These are phyloP conservation scores for Petaurus breviceps DNA, from an alignment of 2,113 vertebrate species.

Conservation along the genomic window DNA sequence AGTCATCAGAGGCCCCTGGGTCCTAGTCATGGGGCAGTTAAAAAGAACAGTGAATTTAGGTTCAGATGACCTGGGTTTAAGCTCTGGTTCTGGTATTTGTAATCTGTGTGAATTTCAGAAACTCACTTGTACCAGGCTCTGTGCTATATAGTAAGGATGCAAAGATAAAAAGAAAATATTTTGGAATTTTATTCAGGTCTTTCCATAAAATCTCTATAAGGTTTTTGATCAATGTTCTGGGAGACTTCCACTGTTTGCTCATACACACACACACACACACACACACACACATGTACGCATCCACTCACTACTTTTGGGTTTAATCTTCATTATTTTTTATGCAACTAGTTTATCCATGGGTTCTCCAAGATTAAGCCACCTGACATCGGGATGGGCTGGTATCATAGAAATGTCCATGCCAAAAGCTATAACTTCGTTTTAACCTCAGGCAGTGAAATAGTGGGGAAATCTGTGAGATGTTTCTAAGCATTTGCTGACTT, in stretches of 20 bases:
- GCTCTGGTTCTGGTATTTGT: background rate
- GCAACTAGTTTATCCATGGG: background rate
- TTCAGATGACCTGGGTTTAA: background rate
- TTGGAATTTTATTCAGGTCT: background rate
- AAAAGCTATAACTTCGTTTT: background rate
- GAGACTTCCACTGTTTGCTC: too few species aligned
- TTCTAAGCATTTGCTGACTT: background rate
- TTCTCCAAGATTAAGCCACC: background rate
- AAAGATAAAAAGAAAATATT: background rate
- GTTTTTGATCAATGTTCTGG: too few species aligned
- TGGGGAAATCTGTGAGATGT: background rate
- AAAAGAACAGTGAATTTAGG: background rate
- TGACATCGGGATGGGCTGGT: background rate
- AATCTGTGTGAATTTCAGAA: background rate
- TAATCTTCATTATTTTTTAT: background rate
- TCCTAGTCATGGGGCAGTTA: background rate
- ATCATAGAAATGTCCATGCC: background rate
- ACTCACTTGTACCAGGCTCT: background rate
- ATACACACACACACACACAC: too few species aligned
- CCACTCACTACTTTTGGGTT: background rate
- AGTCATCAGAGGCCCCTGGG: background rate
- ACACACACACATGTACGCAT: too few species aligned
- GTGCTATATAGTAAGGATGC: background rate
- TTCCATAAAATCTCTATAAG: too few species aligned
- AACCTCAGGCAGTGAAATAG: background rate